These are phyloP conservation scores for Cavia porcellus DNA, from an alignment of 2,113 vertebrate species.

Conservation along the genomic window DNA sequence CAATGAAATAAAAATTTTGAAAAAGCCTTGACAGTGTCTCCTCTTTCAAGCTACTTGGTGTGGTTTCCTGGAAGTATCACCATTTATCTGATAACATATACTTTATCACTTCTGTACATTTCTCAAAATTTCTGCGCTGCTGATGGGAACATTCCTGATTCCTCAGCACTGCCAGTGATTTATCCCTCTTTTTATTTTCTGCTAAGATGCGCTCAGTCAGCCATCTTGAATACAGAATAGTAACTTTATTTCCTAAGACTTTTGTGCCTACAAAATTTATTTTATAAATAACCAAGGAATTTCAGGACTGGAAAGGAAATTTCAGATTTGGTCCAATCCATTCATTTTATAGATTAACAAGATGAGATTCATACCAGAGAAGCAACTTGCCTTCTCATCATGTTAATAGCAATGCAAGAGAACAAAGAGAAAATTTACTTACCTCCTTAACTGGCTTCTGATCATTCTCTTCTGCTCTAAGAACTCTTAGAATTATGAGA, in stretches of 20 bases:
- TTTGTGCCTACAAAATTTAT: neutral
- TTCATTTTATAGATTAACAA: neutral
- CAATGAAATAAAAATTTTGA: neutral
- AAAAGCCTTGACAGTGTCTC: neutral
- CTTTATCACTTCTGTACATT: conserved; percentile 42
- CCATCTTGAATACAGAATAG: conserved; percentile 34
- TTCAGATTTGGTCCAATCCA: neutral
- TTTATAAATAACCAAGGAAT: conserved; percentile 7
- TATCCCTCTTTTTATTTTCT: conserved; percentile 32
- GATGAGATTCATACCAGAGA: neutral
- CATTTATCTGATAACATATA: conserved; percentile 7
- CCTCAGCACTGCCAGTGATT: neutral
- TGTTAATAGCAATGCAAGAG: neutral
- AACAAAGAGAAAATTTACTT: neutral
- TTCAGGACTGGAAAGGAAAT: neutral
- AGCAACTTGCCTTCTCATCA: neutral
- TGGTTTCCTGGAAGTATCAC: conserved; percentile 35
- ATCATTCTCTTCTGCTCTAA: neutral
- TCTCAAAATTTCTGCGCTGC: conserved; percentile 22
- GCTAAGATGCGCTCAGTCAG: conserved; percentile 41
- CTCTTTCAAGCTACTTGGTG: neutral
- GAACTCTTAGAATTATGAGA: neutral
- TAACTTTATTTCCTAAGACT: neutral
- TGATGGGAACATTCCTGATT: neutral
- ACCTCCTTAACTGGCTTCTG: neutral